A percentile compares a stretch with the other conserved stretches of the same genome.
Evolutionary conservation across 2,888 invertebrate genomes (phyloP).

Genomic region (Agonopterix alstromeriana): DNA sequence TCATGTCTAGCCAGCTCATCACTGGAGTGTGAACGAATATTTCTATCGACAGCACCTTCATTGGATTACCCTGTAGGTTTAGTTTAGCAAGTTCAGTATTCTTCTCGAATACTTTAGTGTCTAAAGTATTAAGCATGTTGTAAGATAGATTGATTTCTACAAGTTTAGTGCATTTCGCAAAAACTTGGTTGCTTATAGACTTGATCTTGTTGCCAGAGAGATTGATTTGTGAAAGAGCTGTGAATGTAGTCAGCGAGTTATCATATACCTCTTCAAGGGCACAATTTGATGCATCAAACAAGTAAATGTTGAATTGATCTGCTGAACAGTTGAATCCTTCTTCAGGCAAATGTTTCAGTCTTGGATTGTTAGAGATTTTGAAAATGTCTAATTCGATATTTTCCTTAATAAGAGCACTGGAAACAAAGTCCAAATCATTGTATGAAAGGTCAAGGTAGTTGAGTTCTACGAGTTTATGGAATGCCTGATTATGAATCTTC

Average conservation of each 20-base stretch:
- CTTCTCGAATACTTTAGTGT: slow-evolving; percentile 79
- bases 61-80: slow-evolving; percentile 83
- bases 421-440: slow-evolving; percentile 82
- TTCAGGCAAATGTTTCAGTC: slow-evolving; percentile 79
- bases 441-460: slow-evolving; percentile 84
- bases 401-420: slow-evolving; percentile 81
- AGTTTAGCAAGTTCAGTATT: slow-evolving; percentile 81
- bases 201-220: slow-evolving; percentile 81
- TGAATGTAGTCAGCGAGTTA: slow-evolving; percentile 83
- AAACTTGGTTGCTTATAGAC: slow-evolving; percentile 72
- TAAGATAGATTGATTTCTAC: slow-evolving; percentile 83
- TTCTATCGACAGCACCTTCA: slow-evolving; percentile 80
- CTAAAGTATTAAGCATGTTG: slow-evolving; percentile 80
- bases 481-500: slow-evolving; percentile 82
- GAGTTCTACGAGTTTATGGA: slow-evolving; percentile 80
- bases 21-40: slow-evolving; percentile 79
- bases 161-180: slow-evolving; percentile 75
- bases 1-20: slow-evolving; percentile 82
- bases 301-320: slow-evolving; percentile 79
- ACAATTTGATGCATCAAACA: slow-evolving; percentile 85
- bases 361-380: slow-evolving; percentile 82
- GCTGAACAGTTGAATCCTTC: slow-evolving; percentile 80
- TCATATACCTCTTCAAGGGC: slow-evolving; percentile 79
- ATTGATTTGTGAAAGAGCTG: slow-evolving; percentile 80
- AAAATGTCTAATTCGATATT: slow-evolving; percentile 83